Evolutionary conservation across 2,888 invertebrate genomes (phyloP).

Genomic region (Microctonus brassicae): DNA sequence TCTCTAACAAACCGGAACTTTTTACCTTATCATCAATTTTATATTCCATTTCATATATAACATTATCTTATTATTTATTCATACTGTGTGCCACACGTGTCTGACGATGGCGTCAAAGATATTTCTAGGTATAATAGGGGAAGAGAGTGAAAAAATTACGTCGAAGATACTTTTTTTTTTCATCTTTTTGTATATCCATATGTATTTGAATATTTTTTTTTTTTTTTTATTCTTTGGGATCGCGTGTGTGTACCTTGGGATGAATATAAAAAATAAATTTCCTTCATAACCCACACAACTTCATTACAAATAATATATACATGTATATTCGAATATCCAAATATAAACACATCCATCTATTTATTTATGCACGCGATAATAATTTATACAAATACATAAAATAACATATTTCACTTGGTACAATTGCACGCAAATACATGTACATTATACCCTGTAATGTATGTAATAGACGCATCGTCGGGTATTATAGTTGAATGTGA

Average conservation of each 20-base stretch:
- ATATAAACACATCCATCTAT: not conserved
- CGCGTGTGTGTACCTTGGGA: constrained; percentile 1
- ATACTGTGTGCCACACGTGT: not conserved
- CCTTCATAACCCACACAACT: not conserved
- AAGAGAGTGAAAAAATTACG: not conserved
- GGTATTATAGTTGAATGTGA: not conserved
- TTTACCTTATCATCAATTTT: not conserved
- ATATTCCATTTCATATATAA: not conserved
- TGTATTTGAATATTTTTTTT: constrained; percentile 4
- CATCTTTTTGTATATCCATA: not conserved
- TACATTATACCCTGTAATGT: not conserved
- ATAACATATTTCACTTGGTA: not conserved
- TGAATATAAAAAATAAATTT: constrained; percentile 6
- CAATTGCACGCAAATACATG: not conserved
- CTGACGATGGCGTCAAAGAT: not conserved
- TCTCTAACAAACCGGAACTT: not conserved
- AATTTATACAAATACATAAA: no score
- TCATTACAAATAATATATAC: not conserved
- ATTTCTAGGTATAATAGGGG: not conserved
- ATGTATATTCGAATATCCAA: no score
- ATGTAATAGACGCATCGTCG: not conserved
- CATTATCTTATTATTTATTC: not conserved
- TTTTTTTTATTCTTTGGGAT: not conserved
- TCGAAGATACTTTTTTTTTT: not conserved
- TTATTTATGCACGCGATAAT: constrained; percentile 14